Base-by-base conservation (phyloP, 2,888 invertebrate species). In the Trachelus iudaicus region DNA sequence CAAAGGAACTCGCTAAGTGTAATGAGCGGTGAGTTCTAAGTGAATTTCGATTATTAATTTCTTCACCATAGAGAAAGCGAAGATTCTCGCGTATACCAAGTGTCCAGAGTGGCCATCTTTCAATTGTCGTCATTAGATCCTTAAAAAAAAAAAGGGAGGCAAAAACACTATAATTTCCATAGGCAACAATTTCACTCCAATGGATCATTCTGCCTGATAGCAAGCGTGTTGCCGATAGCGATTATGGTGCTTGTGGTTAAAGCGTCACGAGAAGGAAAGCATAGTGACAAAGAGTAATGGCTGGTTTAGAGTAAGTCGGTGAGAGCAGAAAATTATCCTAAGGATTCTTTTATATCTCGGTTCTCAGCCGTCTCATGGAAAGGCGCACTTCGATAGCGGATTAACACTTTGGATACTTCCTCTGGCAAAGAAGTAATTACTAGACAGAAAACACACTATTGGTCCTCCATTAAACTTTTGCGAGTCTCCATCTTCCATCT, bases 281-380 rank as follows among this genome's bases (percentile, higher is more conserved):
- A 73, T 69, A 80, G 80, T 79, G 83, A 83, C 82, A 83, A 83
- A 82, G 79, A 79, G 79, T 82, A 83, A 82, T 80, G 79, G 78
- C 69, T 73, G 79, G 78, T 75, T 80, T 81, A 79, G 56, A 56
- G 23, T 23, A 23, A 80, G 80, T 82, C 80, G 81, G 69, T 34
- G 12, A 37, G 12, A 73, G 35, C 1, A 76, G 76, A 73, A n/a
- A 37, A 73, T 34, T 15, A 23, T 35, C 33, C 33, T 34, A 4
- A 30, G 23, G 34, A 76, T 37, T 69, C 69, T 33, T 35, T 34
- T 76, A 69, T 76, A 33, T 76, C 69, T 35, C 37, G 13, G 34
- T 34, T 76, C 30, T 34, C 15, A 40, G 33, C 56, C 23, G 23
- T 56, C 56, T 15, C 56, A 15, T 9, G 9, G 56, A 56, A 23